Evolutionary conservation across 1,140 invertebrate species (phyloP).

Genomic region (Zaprionus taronus): DNA sequence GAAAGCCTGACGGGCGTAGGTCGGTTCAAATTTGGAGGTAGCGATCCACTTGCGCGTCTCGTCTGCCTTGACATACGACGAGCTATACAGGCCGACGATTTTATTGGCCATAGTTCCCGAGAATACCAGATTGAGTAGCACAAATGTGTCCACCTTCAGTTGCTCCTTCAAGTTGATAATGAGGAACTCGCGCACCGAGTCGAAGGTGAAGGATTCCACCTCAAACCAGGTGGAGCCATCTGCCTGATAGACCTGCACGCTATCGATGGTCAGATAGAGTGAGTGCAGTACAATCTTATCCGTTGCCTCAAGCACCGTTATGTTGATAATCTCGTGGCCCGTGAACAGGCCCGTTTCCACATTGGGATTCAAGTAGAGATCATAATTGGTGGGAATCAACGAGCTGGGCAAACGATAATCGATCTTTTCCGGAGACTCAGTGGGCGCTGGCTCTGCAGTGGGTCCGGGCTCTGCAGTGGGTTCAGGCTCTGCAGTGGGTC

Average conservation of each 20-base stretch:
- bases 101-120: constrained; percentile 84
- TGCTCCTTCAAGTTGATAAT: constrained; percentile 59
- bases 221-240: constrained; percentile 9
- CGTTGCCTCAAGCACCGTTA: constrained; percentile 86
- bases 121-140: constrained; percentile 78
- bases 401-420: constrained; percentile 87
- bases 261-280: constrained; percentile 82
- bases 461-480: constrained; percentile 27
- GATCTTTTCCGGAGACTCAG: constrained; percentile 61
- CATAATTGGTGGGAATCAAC: constrained; percentile 90
- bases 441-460: constrained; percentile 37
- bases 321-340: constrained; percentile 89
- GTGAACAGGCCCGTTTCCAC: constrained; percentile 88
- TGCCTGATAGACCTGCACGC: constrained; percentile 26
- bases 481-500: constrained; percentile 16
- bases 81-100: constrained; percentile 85
- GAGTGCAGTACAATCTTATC: constrained; percentile 89
- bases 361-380: constrained; percentile 90
- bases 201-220: constrained; percentile 47
- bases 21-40: constrained; percentile 97
- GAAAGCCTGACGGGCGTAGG: constrained; percentile 95
- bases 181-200: constrained; percentile 64
- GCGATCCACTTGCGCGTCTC: constrained; percentile 87
- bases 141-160: constrained; percentile 17
- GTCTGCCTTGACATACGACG: constrained; percentile 81